Percentiles rank a stretch among this genome's conserved stretches.
Conservation (phyloP, 2,888 invertebrate species). For the Iselma pallidipennis region DNA sequence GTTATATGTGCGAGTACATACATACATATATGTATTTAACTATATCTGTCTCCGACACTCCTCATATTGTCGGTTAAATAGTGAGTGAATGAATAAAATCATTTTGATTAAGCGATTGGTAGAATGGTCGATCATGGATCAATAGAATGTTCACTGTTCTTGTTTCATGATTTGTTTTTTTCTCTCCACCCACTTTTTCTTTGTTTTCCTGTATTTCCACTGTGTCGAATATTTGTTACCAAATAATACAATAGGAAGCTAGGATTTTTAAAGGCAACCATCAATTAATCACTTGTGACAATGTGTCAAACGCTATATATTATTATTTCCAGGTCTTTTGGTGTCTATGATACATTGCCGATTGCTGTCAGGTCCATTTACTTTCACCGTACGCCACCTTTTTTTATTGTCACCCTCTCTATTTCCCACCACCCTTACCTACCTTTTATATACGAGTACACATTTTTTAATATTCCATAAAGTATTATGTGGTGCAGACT, state of each 20-base stretch:
- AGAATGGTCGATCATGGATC: neutral
- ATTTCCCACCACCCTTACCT: neutral
- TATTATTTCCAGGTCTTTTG: constrained; percentile 45
- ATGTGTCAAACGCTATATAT: constrained; percentile 46
- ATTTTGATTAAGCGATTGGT: neutral
- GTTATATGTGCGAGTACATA: too few relatives aligned
- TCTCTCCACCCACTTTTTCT: constrained; percentile 3
- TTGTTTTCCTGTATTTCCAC: neutral
- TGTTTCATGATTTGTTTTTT: constrained; percentile 5
- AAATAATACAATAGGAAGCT: constrained; percentile 12
- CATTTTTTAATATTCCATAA: constrained; percentile 10
- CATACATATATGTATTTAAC: neutral
- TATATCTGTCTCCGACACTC: too few relatives aligned
- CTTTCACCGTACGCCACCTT: neutral
- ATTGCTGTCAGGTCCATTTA: constrained; percentile 42
- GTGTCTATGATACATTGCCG: constrained; percentile 43
- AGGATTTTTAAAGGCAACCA: constrained; percentile 27
- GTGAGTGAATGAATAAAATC: constrained; percentile 4
- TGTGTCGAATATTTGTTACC: neutral
- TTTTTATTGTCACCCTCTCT: neutral
- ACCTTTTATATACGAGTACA: constrained; percentile 24
- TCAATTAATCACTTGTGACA: constrained; percentile 47
- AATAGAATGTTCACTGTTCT: constrained; percentile 4
- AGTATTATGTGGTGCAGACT: too few relatives aligned
- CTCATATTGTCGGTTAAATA: neutral